Base-by-base conservation (phyloP, 92 coral and sea anemone species). In the Epizoanthus ramosus region DNA sequence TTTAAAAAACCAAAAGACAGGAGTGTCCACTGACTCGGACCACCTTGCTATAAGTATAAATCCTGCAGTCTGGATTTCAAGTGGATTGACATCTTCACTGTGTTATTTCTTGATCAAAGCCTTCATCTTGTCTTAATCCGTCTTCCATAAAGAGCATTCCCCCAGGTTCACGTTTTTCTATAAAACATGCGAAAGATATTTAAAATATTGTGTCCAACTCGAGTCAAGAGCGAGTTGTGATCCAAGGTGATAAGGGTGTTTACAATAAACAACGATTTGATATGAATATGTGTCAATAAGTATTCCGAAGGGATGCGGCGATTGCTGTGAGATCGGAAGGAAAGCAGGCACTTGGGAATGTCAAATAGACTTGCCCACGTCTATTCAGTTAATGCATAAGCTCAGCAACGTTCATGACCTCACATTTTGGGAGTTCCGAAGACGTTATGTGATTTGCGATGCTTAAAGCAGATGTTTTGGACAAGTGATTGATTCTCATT, bases 401-500 rank as follows among this genome's bases (percentile, higher is more conserved):
- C 54, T 50, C 16, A 2, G 54, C 54, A 50, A 50, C 54, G 9
- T 50, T 1, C 12, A 39, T 67, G 72, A 67, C 25, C 53, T 57
- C 2, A 56, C 23, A 15, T 28, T 57, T 57, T 33, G 35, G 45
- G 64, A 53, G 39, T 9, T 25, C 54, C 54, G 54, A 50, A 50
- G 15, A 14, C 10, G 35, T 24, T 56, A 50, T 19, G 21, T 8
- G 41, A 22, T 0, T 13, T 43, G 19, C 57, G 71, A 21, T 24
- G 52, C 47, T 54, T 15, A 75, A 75, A 35, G 80, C 52, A 77
- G 69, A 39, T 77, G 71, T 77, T 77, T 21, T 25, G 61, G 82
- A 77, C 82, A 77, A 37, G 14, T 60, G 82, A 77, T 76, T 65
- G 71, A 77, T 19, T n/a, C 17, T 33, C 58, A 83, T 87, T 86